phyloP scores from a whole-genome alignment of 2,113 vertebrate species.

The Odocoileus hemionus region DNA sequence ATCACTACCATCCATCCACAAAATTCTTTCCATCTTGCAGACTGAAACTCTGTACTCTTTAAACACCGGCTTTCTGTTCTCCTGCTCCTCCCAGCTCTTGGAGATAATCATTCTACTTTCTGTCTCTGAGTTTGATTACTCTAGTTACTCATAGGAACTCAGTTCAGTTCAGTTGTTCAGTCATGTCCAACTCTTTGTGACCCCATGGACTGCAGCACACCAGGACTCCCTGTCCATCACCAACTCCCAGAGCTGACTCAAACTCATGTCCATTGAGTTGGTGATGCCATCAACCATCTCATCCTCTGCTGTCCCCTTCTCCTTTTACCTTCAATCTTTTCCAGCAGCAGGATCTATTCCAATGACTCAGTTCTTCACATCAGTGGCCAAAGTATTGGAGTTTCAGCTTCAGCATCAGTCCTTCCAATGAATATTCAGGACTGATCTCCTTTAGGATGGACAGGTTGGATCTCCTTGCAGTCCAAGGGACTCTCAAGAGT shows the following conservation, averaged over 20 bases:
- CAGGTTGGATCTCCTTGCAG: background rate
- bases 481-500: background rate
- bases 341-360: background rate
- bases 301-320: background rate
- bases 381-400: background rate
- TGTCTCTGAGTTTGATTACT: background rate
- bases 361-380: background rate
- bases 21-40: background rate
- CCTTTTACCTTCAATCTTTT: background rate
- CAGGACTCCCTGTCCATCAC: background rate
- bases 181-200: background rate
- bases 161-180: background rate
- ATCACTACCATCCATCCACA: background rate
- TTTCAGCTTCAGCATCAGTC: background rate
- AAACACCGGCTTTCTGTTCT: too few relatives aligned
- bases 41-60: background rate
- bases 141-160: background rate
- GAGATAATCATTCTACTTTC: background rate
- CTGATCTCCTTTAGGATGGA: background rate
- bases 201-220: rapidly evolving
- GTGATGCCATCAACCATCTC: background rate
- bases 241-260: background rate
- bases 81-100: too few relatives aligned
- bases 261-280: background rate
- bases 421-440: background rate